phyloP scores from a whole-genome alignment of 2,113 vertebrate species.

The Raphicerus campestris region DNA sequence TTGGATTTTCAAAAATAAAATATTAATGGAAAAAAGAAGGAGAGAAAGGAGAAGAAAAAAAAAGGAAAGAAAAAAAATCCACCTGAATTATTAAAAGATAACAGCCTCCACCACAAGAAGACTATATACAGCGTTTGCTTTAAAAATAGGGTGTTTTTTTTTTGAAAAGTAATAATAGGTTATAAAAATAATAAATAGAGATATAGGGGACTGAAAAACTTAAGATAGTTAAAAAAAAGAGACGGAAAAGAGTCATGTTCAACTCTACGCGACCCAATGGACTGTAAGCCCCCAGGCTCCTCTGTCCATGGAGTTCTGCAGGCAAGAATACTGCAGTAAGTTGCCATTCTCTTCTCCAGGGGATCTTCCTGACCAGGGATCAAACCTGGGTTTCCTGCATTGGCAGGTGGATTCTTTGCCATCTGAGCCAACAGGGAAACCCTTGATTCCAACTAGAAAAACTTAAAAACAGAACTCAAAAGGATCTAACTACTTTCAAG shows the following conservation, averaged over 20 bases:
- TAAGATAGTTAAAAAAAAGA: too few relatives aligned
- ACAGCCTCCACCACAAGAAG: too few relatives aligned
- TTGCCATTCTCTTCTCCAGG: background rate
- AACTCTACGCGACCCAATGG: background rate
- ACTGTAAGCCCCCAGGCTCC: background rate
- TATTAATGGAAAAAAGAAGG: too few relatives aligned
- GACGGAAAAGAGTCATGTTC: background rate
- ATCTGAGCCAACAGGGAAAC: background rate
- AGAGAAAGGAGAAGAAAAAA: too few relatives aligned
- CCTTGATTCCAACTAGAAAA: background rate
- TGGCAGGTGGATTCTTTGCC: background rate
- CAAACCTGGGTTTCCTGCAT: background rate
- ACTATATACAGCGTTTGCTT: too few relatives aligned
- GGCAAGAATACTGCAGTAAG: background rate
- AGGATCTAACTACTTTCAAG: background rate
- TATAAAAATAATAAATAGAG: too few relatives aligned
- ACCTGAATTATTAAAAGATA: too few relatives aligned
- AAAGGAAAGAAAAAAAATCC: too few relatives aligned
- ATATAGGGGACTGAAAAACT: too few relatives aligned
- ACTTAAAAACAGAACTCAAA: background rate
- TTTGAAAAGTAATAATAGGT: too few relatives aligned
- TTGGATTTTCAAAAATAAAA: too few relatives aligned
- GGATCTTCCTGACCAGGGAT: background rate
- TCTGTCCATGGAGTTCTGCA: background rate
- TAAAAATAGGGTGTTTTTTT: too few relatives aligned